A percentile compares a stretch with the other conserved stretches of the same genome.
These are phyloP conservation scores for Wasmannia auropunctata DNA, from an alignment of 1,140 invertebrate species.

Conservation along the genomic window DNA sequence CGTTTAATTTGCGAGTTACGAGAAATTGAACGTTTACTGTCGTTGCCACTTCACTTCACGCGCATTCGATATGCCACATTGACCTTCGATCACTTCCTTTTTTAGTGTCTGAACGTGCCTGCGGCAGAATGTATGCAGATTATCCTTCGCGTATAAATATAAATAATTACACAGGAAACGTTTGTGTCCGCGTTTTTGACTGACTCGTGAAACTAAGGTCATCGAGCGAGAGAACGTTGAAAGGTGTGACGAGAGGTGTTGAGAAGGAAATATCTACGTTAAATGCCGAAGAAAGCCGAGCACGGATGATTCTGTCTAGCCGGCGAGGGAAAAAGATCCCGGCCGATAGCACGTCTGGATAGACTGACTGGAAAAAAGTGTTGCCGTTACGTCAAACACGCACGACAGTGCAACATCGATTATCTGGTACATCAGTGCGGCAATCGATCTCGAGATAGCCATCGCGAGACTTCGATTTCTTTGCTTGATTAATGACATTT, in stretches of 20 bases:
- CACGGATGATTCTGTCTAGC: conserved; percentile 21
- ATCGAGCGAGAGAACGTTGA: neutral
- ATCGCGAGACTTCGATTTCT: conserved; percentile 28
- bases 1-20: conserved; percentile 47
- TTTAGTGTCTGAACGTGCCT: neutral
- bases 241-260: conserved; percentile 5
- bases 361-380: conserved; percentile 54
- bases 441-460: conserved; percentile 31
- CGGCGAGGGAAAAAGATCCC: conserved; percentile 22
- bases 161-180: conserved; percentile 8
- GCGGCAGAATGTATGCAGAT: neutral
- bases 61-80: conserved; percentile 22
- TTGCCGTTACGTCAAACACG: conserved; percentile 38
- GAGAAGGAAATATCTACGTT: conserved; percentile 15
- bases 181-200: neutral
- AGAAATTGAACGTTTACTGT: conserved; percentile 45
- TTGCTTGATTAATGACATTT: conserved; percentile 50
- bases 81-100: neutral
- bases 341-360: conserved; percentile 25
- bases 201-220: neutral
- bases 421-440: conserved; percentile 8
- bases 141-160: conserved; percentile 11
- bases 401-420: conserved; percentile 35
- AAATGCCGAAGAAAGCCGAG: conserved; percentile 28
- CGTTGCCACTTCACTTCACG: conserved; percentile 1